Evolutionary conservation across 2,797 vertebrate species (phyloP), one percentile per base, ranked within the genome.

Genomic region (Glossophaga mutica): DNA sequence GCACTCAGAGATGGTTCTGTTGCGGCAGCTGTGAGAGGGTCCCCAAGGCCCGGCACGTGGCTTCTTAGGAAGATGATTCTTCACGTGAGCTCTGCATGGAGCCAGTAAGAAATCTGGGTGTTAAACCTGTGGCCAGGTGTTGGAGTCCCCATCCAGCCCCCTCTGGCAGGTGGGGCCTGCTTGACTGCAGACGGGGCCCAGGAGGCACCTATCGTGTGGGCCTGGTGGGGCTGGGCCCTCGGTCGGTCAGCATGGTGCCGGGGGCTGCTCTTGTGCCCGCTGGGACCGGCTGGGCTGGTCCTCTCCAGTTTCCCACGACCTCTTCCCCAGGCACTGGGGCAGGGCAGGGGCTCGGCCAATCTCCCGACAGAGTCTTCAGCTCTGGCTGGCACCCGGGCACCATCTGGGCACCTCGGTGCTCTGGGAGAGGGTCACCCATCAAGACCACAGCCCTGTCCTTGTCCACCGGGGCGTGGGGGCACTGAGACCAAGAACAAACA

Each of bases 11-110:
- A 77, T 46, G 77, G 39, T 59, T 44, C 82, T 62, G 76, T 94
- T 37, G 55, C 1, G 4, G 55, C 59, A 79, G 73, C 79, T 16
- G 1, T 90, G 86, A 21, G 26, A 32, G 62, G 29, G 46, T 46
- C 87, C 62, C n/a, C 67, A 44, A 3, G 8, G 32, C 87, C 3
- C 2, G 50, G 42, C 29, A 78, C 73, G 48, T 24, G 34, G 76
- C 42, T 24, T 34, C 77, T 78, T 70, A 76, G 50, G 81, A 87
- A 94, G 76, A 44, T 89, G 76, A 71, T 91, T 52, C 68, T 86
- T 67, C 42, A 50, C 1, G 29, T 3, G 73, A 34, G 70, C 37
- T 42, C 37, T 39, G 24, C 3, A 1, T n/a, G 4, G 44, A 86
- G 1, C 15, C 57, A 62, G 74, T 16, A 32, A 84, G 57, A 78